Percentiles rank a stretch among this genome's conserved stretches.
These are phyloP conservation scores for Drosophila lacteicornis DNA, from an alignment of 1,140 invertebrate species.

Conservation along the genomic window DNA sequence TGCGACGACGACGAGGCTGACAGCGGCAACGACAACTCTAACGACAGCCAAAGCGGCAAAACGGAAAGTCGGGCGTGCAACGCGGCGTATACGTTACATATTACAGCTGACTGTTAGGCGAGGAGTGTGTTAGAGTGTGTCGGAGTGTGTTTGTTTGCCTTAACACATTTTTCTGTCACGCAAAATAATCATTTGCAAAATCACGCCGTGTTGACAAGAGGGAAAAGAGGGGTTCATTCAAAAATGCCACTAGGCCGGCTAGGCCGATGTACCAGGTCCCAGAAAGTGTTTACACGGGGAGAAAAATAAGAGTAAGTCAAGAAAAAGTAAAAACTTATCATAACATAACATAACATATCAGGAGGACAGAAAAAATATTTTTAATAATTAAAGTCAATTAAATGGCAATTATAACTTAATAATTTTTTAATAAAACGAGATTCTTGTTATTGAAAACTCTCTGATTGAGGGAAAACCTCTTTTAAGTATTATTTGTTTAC, in stretches of 20 bases:
- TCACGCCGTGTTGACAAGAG: conserved; percentile 68
- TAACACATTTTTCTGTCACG: conserved; percentile 82
- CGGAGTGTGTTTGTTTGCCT: conserved; percentile 21
- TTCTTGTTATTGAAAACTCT: background rate
- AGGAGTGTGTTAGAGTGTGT: background rate
- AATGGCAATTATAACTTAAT: background rate
- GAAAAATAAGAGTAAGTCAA: background rate
- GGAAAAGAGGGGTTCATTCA: conserved; percentile 2
- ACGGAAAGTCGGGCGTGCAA: conserved; percentile 65
- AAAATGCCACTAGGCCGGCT: conserved; percentile 27
- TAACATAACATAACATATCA: no score
- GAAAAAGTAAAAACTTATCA: background rate
- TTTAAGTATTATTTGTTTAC: background rate
- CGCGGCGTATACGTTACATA: conserved; percentile 78
- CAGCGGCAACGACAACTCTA: conserved; percentile 36
- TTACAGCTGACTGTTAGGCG: conserved; percentile 33
- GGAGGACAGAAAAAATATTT: no score
- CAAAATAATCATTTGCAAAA: conserved; percentile 83
- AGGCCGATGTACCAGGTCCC: conserved; percentile 11
- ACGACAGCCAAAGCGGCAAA: conserved; percentile 28
- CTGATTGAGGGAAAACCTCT: background rate
- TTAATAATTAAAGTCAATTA: background rate
- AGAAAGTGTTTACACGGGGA: background rate
- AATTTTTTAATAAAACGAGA: background rate
- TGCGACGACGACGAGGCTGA: conserved; percentile 6